phyloP scores from a whole-genome alignment of 2,797 vertebrate species.

The Myripristis murdjan region DNA sequence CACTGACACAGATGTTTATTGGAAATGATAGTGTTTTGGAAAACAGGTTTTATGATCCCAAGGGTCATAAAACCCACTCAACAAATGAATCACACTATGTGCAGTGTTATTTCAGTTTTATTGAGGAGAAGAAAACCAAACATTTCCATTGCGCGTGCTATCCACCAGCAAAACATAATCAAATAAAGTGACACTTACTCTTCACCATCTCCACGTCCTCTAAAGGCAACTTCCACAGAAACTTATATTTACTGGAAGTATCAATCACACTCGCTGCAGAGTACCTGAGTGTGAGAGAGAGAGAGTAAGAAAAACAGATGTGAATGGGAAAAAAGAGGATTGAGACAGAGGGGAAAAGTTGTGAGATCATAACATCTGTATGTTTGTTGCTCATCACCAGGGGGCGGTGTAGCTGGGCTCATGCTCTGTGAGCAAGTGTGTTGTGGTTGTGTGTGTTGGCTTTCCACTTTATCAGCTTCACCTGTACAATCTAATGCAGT shows the following conservation, averaged over 20 bases:
- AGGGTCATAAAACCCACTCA: too few species aligned
- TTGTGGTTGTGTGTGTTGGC: background rate
- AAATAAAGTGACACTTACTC: slow-evolving; percentile 84
- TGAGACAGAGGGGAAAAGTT: background rate
- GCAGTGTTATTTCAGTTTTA: too few species aligned
- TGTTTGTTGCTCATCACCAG: slow-evolving; percentile 40
- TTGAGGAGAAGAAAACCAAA: too few species aligned
- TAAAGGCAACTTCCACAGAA: slow-evolving; percentile 96
- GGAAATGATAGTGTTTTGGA: too few species aligned
- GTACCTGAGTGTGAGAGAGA: slow-evolving; percentile 85
- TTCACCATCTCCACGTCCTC: slow-evolving; percentile 96
- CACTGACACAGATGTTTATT: too few species aligned
- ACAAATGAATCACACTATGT: too few species aligned
- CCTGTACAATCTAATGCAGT: too few species aligned
- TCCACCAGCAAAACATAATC: background rate
- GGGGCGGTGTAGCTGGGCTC: slow-evolving; percentile 21
- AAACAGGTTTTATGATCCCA: background rate
- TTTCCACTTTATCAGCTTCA: too few species aligned
- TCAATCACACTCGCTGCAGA: slow-evolving; percentile 96
- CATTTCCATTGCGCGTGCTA: too few species aligned
- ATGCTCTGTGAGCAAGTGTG: background rate
- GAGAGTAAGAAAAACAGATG: slow-evolving; percentile 2
- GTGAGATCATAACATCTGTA: background rate
- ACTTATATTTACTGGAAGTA: slow-evolving; percentile 98
- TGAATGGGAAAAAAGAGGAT: background rate